Percentiles rank a stretch among this genome's conserved stretches.
Conservation (phyloP, 2,888 invertebrate species). For the Tipula unca region DNA sequence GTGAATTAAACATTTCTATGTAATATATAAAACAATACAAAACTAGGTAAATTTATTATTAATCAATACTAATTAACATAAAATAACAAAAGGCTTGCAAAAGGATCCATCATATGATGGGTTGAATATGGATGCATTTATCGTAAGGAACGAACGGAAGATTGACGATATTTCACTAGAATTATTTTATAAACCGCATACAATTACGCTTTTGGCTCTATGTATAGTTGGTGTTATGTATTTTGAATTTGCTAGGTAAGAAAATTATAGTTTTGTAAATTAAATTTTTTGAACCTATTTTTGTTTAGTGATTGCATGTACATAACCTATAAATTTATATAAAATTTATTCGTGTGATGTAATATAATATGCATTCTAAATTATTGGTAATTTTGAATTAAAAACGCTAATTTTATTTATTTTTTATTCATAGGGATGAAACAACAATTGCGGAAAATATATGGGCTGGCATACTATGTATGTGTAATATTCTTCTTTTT, state of each 20-base stretch:
- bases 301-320: background rate
- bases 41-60: too few species aligned
- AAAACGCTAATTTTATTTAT: background rate
- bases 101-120: background rate
- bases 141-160: conserved; percentile 40
- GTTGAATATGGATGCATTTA: conserved; percentile 32
- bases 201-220: too few species aligned
- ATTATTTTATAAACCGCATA: too few species aligned
- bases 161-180: too few species aligned
- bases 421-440: conserved; percentile 58
- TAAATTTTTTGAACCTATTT: background rate
- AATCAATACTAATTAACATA: too few species aligned
- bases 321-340: background rate
- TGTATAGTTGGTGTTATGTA: conserved; percentile 86
- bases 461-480: too few species aligned
- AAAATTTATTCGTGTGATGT: background rate
- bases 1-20: too few species aligned
- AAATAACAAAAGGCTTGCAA: background rate
- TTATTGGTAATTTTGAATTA: too few species aligned
- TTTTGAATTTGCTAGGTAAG: conserved; percentile 94
- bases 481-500: conserved; percentile 95
- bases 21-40: too few species aligned
- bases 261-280: too few species aligned
- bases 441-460: too few species aligned
- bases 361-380: background rate